Evolutionary conservation across 2,113 vertebrate species (phyloP), one percentile per base, ranked within the genome.

Genomic region (Solea senegalensis): DNA sequence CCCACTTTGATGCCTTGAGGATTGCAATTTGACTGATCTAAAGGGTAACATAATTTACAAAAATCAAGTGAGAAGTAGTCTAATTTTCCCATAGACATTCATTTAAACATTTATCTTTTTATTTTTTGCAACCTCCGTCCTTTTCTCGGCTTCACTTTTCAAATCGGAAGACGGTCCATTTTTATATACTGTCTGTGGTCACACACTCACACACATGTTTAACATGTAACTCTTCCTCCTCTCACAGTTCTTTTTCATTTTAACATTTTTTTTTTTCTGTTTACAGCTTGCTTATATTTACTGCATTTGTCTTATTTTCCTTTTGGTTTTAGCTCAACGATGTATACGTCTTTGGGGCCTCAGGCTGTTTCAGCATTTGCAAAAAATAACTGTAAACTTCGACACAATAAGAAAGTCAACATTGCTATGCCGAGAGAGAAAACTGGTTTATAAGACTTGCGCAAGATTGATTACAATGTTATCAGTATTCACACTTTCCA

Each of bases 371-470:
- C 44, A 9, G 28, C 3, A 5, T 41, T 12, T 49, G 34, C 34
- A 27, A 53, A 21, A 43, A 74, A 45, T 7, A 52, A 21, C 3
- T 14, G 28, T 66, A 71, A 58, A 43, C n/a, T 59, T 21, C 21
- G 9, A 55, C 40, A 50, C 0, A 1, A 64, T 56, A 11, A 44
- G 28, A 15, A 52, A 51, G 27, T 74, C 55, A 80, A 63, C 21
- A 34, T 8, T 44, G 14, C 10, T 58, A 4, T 50, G 40, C 12
- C 52, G 41, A 63, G 13, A 50, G 39, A 50, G 39, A 48, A 13
- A 65, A 79, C 72, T 52, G 43, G 52, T 81, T 78, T 62, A 46
- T 52, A 34, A 27, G 21, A 64, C 50, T 55, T 60, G 0, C 46
- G 14, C n/a, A 1, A 48, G 8, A 55, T 0, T 55, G 16, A 61